A percentile compares a stretch with the other conserved stretches of the same genome.
These are phyloP conservation scores for Gryllus bimaculatus DNA, from an alignment of 1,140 invertebrate species.

Conservation along the genomic window DNA sequence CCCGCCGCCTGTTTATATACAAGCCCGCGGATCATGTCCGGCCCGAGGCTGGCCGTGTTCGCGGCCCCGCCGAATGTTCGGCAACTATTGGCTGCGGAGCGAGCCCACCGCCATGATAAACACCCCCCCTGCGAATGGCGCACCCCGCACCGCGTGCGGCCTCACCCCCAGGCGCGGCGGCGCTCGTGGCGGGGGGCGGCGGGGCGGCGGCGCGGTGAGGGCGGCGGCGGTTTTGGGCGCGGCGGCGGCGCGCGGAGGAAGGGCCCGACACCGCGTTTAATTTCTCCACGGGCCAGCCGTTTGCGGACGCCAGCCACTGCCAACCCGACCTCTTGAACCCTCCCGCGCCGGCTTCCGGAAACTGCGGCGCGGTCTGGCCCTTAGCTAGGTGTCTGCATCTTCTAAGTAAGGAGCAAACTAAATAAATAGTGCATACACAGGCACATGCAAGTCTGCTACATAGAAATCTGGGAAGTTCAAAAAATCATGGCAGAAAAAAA, in stretches of 20 bases:
- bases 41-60: background rate
- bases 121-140: background rate
- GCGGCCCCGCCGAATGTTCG: background rate
- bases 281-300: background rate
- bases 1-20: background rate
- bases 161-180: too few species aligned
- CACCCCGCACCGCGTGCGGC: background rate
- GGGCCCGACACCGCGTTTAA: background rate
- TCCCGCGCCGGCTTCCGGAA: background rate
- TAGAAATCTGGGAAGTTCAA: too few species aligned
- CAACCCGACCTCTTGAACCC: background rate
- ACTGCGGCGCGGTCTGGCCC: background rate
- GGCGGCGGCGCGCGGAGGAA: background rate
- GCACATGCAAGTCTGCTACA: too few species aligned
- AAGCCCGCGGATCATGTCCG: conserved; percentile 2
- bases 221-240: background rate
- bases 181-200: too few species aligned
- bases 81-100: background rate
- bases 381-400: too few species aligned
- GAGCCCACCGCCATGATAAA: background rate
- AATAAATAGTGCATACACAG: too few species aligned
- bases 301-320: background rate
- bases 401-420: too few species aligned
- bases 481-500: too few species aligned
- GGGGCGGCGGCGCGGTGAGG: too few species aligned